These are phyloP conservation scores for Turdus rufiventris DNA, from an alignment of 2,113 vertebrate genomes.

Conservation along the genomic window DNA sequence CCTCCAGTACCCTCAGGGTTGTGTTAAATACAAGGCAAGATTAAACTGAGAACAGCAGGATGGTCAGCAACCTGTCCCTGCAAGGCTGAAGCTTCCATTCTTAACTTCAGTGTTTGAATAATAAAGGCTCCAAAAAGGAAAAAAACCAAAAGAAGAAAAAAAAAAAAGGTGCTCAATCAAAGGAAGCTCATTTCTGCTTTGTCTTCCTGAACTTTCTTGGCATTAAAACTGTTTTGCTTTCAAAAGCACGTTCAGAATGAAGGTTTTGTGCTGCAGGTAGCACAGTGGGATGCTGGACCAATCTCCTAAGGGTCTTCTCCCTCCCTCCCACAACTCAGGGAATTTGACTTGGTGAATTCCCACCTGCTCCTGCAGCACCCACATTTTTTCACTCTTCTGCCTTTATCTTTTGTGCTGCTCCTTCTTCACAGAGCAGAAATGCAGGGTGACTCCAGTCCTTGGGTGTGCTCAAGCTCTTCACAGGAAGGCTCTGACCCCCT, in stretches of 20 bases:
- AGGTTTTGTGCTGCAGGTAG: neutral
- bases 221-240: neutral
- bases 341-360: neutral
- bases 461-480: neutral
- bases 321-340: neutral
- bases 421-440: neutral
- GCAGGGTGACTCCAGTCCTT: neutral
- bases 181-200: neutral
- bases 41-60: neutral
- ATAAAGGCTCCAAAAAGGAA: neutral
- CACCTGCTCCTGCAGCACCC: neutral
- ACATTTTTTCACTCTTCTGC: neutral
- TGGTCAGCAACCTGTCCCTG: neutral
- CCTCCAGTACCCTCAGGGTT: neutral
- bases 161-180: fast-evolving
- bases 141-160: too few relatives aligned
- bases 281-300: neutral
- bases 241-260: neutral
- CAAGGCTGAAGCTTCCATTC: neutral
- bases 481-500: neutral
- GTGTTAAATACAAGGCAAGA: neutral
- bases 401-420: neutral
- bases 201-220: neutral
- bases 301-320: neutral
- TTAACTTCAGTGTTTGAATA: neutral